Evolutionary conservation across 2,113 vertebrate genomes (phyloP), one percentile per base, ranked within the genome.

Genomic region (Rhombomys opimus): DNA sequence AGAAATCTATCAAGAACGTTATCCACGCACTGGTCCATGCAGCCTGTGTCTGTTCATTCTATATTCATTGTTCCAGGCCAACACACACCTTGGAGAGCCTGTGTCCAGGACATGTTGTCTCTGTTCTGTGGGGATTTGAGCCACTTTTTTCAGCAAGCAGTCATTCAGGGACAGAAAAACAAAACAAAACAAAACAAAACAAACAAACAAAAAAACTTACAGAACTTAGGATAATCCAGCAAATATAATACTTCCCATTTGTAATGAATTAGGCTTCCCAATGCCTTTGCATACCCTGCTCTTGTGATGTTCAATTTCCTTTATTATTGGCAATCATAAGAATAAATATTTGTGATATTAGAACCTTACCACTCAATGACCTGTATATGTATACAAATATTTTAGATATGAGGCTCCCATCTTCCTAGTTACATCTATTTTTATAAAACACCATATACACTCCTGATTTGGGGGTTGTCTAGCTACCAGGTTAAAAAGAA

Each of bases 371-470:
- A 38, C 0, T 85, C 52, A 76, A 6, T 27, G 23, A 73, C 78
- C 72, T 89, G 52, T 15, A 35, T 61, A 54, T 72, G 77, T 95
- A 90, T 52, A 25, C 46, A 90, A 38, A 41, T 35, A 61, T 52
- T 72, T 90, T 86, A 17, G 38, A 95, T 68, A 68, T 1, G 35
- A 5, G 25, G 61, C 30, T 89, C 65, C 32, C 15, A 35, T 81
- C 80, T 73, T 90, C 46, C 91, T 96, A 20, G 78, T 94, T 85
- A 80, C 41, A 50, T 52, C 65, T 65, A 46, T 78, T 68, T 84
- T 88, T 72, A 88, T 63, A 84, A 95, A 92, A 93, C 0, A n/a
- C 4, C 77, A 7, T n/a, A 3, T 35, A 65, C 18, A 57, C 46
- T 93, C 88, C 77, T 76, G 8, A 84, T 57, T 27, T 91, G 82